These are phyloP conservation scores for Dastarcus helophoroides DNA, from an alignment of 2,888 invertebrate genomes.

Conservation along the genomic window DNA sequence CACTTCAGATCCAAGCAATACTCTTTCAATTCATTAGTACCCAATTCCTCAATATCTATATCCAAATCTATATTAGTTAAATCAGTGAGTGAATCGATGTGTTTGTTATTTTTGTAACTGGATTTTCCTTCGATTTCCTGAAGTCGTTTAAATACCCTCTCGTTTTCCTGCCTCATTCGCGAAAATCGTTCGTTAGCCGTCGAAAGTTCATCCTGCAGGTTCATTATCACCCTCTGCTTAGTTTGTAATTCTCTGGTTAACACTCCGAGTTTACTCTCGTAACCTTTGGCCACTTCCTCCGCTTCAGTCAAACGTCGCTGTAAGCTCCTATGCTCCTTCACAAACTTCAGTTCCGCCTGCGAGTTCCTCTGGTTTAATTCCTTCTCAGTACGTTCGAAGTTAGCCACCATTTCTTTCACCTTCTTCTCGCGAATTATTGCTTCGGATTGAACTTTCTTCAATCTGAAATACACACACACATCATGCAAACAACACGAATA, in stretches of 20 bases:
- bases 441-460: conserved; percentile 59
- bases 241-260: conserved; percentile 54
- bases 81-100: conserved; percentile 66
- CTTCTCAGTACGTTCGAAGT: conserved; percentile 67
- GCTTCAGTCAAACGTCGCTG: conserved; percentile 46
- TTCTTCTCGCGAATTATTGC: conserved; percentile 59
- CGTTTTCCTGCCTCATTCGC: conserved; percentile 67
- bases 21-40: conserved; percentile 66
- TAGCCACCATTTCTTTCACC: conserved; percentile 64
- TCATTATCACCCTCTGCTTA: conserved; percentile 53
- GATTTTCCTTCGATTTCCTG: conserved; percentile 57
- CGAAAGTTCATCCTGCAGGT: conserved; percentile 55
- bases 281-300: conserved; percentile 55
- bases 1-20: conserved; percentile 67
- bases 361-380: conserved; percentile 59
- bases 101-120: conserved; percentile 45
- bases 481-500: background rate
- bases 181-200: conserved; percentile 54
- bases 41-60: conserved; percentile 59
- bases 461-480: conserved; percentile 31
- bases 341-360: conserved; percentile 60
- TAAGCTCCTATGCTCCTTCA: conserved; percentile 44
- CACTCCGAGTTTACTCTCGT: conserved; percentile 52
- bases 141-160: conserved; percentile 56
- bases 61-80: conserved; percentile 69